Base-by-base conservation (phyloP, 1,140 invertebrate genomes). In the Drosophila teissieri region DNA sequence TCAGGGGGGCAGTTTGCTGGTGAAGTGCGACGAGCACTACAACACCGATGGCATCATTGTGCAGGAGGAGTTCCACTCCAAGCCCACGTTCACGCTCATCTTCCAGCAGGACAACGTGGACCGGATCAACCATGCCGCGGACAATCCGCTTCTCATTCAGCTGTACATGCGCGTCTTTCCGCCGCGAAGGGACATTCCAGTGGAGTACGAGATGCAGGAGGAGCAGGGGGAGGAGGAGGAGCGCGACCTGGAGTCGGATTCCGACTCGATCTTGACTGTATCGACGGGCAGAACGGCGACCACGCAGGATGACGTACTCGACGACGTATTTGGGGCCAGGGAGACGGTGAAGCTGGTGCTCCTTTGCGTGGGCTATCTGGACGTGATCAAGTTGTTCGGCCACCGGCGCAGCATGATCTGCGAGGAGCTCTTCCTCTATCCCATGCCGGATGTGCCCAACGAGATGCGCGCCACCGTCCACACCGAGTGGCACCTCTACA, bases 401-500 rank as follows among this genome's bases (percentile, higher is more conserved):
- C 81, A 80, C 54, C 68, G 57, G 44, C 89, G 89, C 7, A 46
- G 31, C 31, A 73, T 83, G 73, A 42, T 72, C 19, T 51, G 1
- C 6, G 74, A 78, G 17, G 22, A 74, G 0, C 55, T 91, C 0
- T 75, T 14, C 0, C 60, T 91, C 0, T 91, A 91, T 44, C 81
- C 90, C 0, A 52, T 90, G 19, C 56, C 79, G 10, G 53, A 76
- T 52, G 49, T 85, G 27, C 40, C 65, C 45, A n/a, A 48, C 7
- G 42, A 67, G 4, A 36, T 76, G 22, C 79, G 83, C 8, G n/a
- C 2, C 4, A 80, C 90, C 1, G 42, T 77, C 4, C 46, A 69
- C 46, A 70, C 79, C 10, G 64, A 82, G 15, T 91, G 90, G 90
- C 70, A 91, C 45, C 64, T 91, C 6, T 91, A 91, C 49, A 90